Evolutionary conservation across 2,888 invertebrate genomes (phyloP).

Genomic region (Lepidocyrtoides sp.): DNA sequence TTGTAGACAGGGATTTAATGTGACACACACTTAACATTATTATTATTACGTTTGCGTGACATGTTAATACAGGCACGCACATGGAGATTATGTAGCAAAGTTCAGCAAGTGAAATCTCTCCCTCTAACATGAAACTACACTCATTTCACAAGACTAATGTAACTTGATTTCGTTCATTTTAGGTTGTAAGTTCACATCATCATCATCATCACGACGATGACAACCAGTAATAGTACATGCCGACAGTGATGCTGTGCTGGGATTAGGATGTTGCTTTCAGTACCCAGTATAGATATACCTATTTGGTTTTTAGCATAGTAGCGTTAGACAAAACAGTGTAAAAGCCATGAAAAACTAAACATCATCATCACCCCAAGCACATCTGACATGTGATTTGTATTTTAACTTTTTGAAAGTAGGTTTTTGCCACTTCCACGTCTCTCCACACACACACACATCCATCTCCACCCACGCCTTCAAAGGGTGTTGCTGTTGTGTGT

Average conservation of each 20-base stretch:
- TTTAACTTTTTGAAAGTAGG: conserved; percentile 11
- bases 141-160: not conserved
- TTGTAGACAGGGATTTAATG: conserved; percentile 39
- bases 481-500: conserved; percentile 8
- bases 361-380: conserved; percentile 48
- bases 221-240: not conserved
- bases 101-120: not conserved
- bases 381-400: conserved; percentile 64
- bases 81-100: not conserved
- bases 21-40: conserved; percentile 35
- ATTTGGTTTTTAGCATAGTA: not conserved
- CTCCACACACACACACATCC: not conserved
- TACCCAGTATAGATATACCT: not conserved
- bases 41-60: not conserved
- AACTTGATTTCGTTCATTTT: not conserved
- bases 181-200: conserved; percentile 13
- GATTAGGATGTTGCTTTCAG: not conserved
- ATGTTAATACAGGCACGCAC: not conserved
- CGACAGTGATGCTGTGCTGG: conserved; percentile 53
- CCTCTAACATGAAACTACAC: not conserved
- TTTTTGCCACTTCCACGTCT: conserved; percentile 49
- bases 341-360: conserved; percentile 18
- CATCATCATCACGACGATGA: conserved; percentile 5
- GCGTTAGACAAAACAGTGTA: not conserved
- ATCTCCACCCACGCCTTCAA: conserved; percentile 15